These are phyloP conservation scores for Thaumetopoea pityocampa DNA, from an alignment of 1,140 invertebrate species.

Conservation along the genomic window DNA sequence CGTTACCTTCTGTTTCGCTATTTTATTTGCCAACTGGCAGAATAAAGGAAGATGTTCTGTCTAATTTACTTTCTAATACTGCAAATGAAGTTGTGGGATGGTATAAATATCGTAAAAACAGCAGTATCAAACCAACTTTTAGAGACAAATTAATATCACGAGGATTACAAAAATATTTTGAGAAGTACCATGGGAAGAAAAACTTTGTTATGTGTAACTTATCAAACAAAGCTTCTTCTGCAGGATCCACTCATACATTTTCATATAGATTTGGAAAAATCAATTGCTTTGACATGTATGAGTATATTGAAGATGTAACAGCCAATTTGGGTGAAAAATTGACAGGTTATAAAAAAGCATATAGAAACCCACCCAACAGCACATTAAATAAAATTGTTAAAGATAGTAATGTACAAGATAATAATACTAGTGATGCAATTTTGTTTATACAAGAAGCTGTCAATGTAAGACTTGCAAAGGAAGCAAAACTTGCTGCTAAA, in stretches of 20 bases:
- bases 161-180: slow-evolving; percentile 76
- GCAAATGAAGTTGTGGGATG: slow-evolving; percentile 78
- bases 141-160: slow-evolving; percentile 78
- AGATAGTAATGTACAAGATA: slow-evolving; percentile 58
- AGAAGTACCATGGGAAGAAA: slow-evolving; percentile 58
- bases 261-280: slow-evolving; percentile 75
- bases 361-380: slow-evolving; percentile 41
- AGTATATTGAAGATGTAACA: slow-evolving; percentile 67
- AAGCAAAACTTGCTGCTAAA: slow-evolving; percentile 59
- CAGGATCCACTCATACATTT: slow-evolving; percentile 77
- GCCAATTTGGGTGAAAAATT: slow-evolving; percentile 70
- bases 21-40: slow-evolving; percentile 76
- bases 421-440: slow-evolving; percentile 56
- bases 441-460: slow-evolving; percentile 62
- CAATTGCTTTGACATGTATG: slow-evolving; percentile 66
- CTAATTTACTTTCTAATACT: slow-evolving; percentile 68
- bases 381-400: slow-evolving; percentile 61
- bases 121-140: slow-evolving; percentile 69
- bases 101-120: slow-evolving; percentile 78
- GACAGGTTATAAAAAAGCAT: slow-evolving; percentile 57
- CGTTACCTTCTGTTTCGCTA: slow-evolving; percentile 72
- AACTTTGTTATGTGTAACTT: slow-evolving; percentile 77
- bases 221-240: slow-evolving; percentile 57
- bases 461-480: slow-evolving; percentile 50
- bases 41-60: slow-evolving; percentile 74